Evolutionary conservation across 2,797 vertebrate species (phyloP).

Genomic region (Megaceryle alcyon): DNA sequence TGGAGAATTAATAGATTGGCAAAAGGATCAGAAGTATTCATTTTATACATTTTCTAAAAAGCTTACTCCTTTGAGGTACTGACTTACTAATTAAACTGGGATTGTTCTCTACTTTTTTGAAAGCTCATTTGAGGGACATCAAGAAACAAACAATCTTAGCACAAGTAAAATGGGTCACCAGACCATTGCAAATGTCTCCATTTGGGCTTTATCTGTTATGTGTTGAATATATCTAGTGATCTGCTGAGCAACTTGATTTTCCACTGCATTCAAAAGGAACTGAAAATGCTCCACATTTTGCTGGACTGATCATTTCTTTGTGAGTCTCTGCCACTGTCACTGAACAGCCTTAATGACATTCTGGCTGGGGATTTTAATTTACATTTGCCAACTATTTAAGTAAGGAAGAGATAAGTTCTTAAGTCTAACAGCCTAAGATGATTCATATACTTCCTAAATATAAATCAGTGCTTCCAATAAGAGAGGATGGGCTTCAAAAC

Average conservation of each 20-base stretch:
- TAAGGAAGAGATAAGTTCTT: not conserved
- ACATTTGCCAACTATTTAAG: not conserved
- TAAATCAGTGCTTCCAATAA: not conserved
- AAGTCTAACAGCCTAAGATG: not conserved
- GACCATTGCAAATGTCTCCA: not conserved
- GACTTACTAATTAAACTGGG: constrained; percentile 46
- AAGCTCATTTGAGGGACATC: not conserved
- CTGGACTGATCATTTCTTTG: not conserved
- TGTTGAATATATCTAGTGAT: not conserved
- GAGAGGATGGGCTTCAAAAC: not conserved
- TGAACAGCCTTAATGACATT: not conserved
- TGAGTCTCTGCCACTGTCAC: not conserved
- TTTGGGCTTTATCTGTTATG: not conserved
- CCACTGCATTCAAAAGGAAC: not conserved
- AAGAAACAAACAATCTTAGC: not conserved
- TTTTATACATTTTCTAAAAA: constrained; percentile 16
- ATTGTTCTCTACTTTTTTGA: not conserved
- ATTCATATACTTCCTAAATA: not conserved
- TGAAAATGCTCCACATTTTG: not conserved
- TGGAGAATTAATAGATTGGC: constrained; percentile 46
- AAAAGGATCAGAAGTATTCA: constrained; percentile 25
- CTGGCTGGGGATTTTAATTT: not conserved
- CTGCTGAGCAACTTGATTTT: not conserved
- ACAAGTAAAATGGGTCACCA: not conserved
- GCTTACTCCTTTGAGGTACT: not conserved